These are phyloP conservation scores for Pterobdella sp. DNA, from an alignment of 2,888 invertebrate genomes.

Conservation along the genomic window DNA sequence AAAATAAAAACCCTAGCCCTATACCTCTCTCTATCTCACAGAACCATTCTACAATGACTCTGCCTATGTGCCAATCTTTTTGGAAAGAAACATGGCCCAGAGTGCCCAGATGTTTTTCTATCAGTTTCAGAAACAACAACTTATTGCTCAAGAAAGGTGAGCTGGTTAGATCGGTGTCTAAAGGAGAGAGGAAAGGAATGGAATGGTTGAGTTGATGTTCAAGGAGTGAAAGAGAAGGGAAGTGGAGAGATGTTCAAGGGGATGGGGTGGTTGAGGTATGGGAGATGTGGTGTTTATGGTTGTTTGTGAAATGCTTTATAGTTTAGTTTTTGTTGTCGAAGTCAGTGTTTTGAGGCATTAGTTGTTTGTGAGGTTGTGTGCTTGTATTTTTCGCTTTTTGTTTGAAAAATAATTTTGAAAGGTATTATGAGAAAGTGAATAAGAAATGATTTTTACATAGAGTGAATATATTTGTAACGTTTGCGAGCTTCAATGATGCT, in stretches of 20 bases:
- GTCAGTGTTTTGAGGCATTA: neutral
- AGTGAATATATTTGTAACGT: too few species aligned
- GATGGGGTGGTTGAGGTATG: neutral
- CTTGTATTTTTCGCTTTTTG: too few species aligned
- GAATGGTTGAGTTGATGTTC: neutral
- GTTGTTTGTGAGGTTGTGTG: neutral
- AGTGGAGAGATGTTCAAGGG: neutral
- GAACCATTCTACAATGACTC: neutral
- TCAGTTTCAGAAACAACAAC: slow-evolving; percentile 28
- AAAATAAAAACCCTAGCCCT: neutral
- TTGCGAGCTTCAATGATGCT: too few species aligned
- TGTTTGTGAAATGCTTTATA: too few species aligned
- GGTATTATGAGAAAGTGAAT: too few species aligned
- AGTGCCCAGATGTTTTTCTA: slow-evolving; percentile 29
- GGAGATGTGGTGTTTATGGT: neutral
- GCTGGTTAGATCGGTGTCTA: too few species aligned
- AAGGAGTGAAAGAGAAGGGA: neutral
- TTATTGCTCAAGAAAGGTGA: slow-evolving; percentile 21
- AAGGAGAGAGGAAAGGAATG: neutral
- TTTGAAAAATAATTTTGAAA: too few species aligned
- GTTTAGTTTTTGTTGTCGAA: neutral
- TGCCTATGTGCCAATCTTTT: slow-evolving; percentile 20
- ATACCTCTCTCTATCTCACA: neutral
- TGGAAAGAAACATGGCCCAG: slow-evolving; percentile 25
- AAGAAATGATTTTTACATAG: too few species aligned